phyloP scores from a whole-genome alignment of 2,888 invertebrate genomes.

The Torymus auratus region DNA sequence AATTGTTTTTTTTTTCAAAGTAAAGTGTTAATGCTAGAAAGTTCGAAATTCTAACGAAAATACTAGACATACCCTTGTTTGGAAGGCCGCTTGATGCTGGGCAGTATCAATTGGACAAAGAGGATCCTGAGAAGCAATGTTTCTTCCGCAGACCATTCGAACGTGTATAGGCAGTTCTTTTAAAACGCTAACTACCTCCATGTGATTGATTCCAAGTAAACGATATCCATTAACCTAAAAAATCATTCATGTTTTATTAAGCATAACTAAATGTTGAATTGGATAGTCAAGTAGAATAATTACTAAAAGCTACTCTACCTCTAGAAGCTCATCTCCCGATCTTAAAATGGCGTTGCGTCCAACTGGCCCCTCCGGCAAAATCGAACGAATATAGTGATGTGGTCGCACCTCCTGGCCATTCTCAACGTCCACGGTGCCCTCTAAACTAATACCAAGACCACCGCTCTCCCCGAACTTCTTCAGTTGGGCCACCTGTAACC shows the following conservation, averaged over 20 bases:
- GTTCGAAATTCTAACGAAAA: neutral
- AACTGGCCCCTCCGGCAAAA: slow-evolving; percentile 98
- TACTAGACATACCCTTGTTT: slow-evolving; percentile 81
- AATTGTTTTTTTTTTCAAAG: slow-evolving; percentile 2
- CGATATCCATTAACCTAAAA: slow-evolving; percentile 93
- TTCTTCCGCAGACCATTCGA: slow-evolving; percentile 92
- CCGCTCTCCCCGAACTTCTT: slow-evolving; percentile 92
- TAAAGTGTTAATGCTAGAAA: neutral
- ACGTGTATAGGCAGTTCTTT: slow-evolving; percentile 95
- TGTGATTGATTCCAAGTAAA: slow-evolving; percentile 94
- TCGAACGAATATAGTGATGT: slow-evolving; percentile 98
- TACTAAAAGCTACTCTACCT: slow-evolving; percentile 76
- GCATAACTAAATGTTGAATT: too few species aligned
- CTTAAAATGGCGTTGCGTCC: slow-evolving; percentile 92
- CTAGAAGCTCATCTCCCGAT: slow-evolving; percentile 96
- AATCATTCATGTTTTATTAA: slow-evolving; percentile 3
- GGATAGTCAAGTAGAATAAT: neutral
- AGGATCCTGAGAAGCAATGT: slow-evolving; percentile 78
- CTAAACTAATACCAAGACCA: slow-evolving; percentile 96
- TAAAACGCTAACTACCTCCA: slow-evolving; percentile 96
- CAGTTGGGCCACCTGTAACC: slow-evolving; percentile 89
- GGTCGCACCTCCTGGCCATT: slow-evolving; percentile 97
- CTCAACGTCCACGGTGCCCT: slow-evolving; percentile 99
- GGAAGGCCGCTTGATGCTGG: slow-evolving; percentile 82
- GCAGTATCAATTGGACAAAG: slow-evolving; percentile 82